Percentiles rank a stretch among this genome's conserved stretches.
These are phyloP conservation scores for Mallateleia sp. DNA, from an alignment of 2,888 invertebrate species.

Conservation along the genomic window DNA sequence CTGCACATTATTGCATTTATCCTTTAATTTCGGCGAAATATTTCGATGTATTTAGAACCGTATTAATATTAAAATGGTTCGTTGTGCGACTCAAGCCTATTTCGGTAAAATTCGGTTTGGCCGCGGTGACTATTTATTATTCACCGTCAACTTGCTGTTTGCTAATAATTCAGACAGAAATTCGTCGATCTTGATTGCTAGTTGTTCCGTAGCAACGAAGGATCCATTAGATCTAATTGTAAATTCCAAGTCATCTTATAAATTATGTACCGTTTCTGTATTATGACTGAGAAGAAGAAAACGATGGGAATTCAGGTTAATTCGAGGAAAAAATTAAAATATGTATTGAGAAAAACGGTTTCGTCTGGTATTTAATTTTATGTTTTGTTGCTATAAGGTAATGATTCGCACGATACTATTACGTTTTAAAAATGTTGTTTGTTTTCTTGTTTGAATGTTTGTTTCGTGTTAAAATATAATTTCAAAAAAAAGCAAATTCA, in stretches of 20 bases:
- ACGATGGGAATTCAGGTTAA: constrained; percentile 28
- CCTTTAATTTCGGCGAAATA: constrained; percentile 14
- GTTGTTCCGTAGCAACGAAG: constrained; percentile 75
- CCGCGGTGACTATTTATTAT: constrained; percentile 70
- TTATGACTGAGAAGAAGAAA: constrained; percentile 18
- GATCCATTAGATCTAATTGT: constrained; percentile 82
- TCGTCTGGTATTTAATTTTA: too few relatives aligned
- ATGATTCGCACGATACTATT: too few relatives aligned
- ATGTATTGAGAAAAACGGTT: too few relatives aligned
- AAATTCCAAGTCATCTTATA: constrained; percentile 81
- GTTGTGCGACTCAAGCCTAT: constrained; percentile 44
- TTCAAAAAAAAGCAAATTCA: too few relatives aligned
- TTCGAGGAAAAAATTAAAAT: background rate
- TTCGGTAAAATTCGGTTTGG: constrained; percentile 55
- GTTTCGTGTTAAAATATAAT: too few relatives aligned
- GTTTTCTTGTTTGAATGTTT: too few relatives aligned
- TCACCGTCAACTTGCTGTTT: constrained; percentile 73
- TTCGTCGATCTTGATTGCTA: constrained; percentile 74
- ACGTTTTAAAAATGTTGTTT: too few relatives aligned
- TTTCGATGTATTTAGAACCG: constrained; percentile 39
- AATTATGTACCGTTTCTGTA: constrained; percentile 56
- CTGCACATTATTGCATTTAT: constrained; percentile 1
- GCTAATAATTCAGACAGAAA: constrained; percentile 74
- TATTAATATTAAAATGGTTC: constrained; percentile 61
- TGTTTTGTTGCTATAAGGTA: too few relatives aligned